Conservation (phyloP, 1,140 invertebrate genomes). For the Augochlora pura region DNA sequence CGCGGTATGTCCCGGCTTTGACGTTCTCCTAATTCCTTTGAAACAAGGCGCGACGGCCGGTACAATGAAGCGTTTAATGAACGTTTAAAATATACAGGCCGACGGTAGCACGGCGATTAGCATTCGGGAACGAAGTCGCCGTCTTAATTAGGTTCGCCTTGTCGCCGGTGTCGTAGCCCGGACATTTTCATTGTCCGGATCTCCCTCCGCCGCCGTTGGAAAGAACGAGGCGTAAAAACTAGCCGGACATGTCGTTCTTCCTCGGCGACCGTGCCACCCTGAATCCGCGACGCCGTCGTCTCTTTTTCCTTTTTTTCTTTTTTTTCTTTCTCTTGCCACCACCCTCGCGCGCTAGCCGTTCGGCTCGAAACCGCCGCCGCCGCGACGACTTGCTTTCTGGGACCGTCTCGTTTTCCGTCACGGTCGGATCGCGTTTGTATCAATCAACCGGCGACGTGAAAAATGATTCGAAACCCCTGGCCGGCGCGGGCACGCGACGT, state of each 20-base stretch:
- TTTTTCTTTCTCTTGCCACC: background rate
- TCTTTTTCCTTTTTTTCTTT: too few relatives aligned
- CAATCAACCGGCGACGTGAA: constrained; percentile 72
- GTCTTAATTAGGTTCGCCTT: constrained; percentile 43
- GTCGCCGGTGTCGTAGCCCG: constrained; percentile 16
- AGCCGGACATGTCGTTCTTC: constrained; percentile 34
- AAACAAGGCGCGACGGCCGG: background rate
- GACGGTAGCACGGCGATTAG: constrained; percentile 29
- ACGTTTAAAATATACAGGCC: constrained; percentile 36
- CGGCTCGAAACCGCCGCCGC: background rate
- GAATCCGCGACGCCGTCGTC: too few relatives aligned
- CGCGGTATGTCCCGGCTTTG: background rate
- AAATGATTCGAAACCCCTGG: constrained; percentile 68
- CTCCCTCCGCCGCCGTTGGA: background rate
- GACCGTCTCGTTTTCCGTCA: constrained; percentile 30
- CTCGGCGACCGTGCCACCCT: background rate
- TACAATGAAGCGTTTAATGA: constrained; percentile 30
- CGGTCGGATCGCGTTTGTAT: constrained; percentile 68
- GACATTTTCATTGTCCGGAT: constrained; percentile 33
- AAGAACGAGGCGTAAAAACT: constrained; percentile 49
- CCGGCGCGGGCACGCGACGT: constrained; percentile 55
- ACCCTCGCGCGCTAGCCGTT: background rate
- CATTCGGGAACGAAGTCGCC: constrained; percentile 40
- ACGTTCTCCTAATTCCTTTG: constrained; percentile 24
- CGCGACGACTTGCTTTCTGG: constrained; percentile 36